phyloP scores from a whole-genome alignment of 1,140 invertebrate species.

The Papilio polyxenes region DNA sequence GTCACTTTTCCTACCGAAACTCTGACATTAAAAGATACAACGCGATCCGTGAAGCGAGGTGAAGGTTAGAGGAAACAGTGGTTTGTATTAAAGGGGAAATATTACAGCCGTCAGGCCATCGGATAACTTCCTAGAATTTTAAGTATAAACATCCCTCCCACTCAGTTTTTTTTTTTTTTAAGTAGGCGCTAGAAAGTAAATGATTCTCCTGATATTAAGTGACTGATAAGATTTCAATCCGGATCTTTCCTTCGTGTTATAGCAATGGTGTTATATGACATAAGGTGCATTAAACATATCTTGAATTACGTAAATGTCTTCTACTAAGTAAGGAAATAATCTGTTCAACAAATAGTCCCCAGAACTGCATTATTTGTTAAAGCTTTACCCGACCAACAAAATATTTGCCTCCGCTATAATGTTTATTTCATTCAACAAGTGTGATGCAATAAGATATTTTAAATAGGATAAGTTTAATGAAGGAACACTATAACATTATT shows the following conservation, averaged over 20 bases:
- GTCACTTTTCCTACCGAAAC: background rate
- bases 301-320: background rate
- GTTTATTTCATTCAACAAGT: background rate
- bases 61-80: constrained; percentile 25
- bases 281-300: background rate
- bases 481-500: background rate
- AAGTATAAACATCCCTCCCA: background rate
- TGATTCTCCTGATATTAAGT: too few relatives aligned
- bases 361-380: constrained; percentile 21
- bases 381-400: constrained; percentile 5
- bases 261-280: background rate
- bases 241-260: too few relatives aligned
- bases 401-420: background rate
- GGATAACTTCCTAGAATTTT: background rate
- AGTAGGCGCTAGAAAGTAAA: background rate
- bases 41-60: constrained; percentile 9
- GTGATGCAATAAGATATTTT: background rate
- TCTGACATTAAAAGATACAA: constrained; percentile 6
- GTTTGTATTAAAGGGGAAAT: background rate
- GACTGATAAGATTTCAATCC: too few relatives aligned
- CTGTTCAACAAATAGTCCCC: constrained; percentile 12
- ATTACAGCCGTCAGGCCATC: background rate
- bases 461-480: background rate
- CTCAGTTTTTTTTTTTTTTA: background rate
- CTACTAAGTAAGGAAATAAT: background rate